These are phyloP conservation scores for Galeruca laticollis DNA, from an alignment of 2,888 invertebrate genomes.

Conservation along the genomic window DNA sequence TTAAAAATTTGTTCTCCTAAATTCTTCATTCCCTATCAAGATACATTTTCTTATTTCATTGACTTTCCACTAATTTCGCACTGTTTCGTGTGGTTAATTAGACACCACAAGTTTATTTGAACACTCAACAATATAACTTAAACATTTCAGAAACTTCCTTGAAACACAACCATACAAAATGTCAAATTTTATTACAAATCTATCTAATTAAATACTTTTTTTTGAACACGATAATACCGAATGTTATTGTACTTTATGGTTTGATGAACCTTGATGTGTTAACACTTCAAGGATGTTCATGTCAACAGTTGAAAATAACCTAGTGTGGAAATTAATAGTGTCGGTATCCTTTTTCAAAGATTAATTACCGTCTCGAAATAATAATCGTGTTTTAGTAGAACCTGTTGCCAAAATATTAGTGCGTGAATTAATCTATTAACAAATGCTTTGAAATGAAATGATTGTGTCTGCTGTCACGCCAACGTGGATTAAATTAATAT, in stretches of 20 bases:
- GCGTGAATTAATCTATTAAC: not conserved
- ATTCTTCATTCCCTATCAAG: too few species aligned
- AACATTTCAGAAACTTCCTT: too few species aligned
- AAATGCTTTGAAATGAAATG: too few species aligned
- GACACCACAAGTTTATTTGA: too few species aligned
- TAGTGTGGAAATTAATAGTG: not conserved
- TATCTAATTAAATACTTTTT: not conserved
- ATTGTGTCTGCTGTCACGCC: not conserved
- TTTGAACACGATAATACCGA: not conserved
- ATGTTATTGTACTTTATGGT: slow-evolving; percentile 19
- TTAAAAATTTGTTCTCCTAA: too few species aligned
- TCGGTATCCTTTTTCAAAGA: not conserved
- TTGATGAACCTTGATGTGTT: slow-evolving; percentile 28
- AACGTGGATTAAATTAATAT: not conserved
- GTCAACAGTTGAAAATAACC: not conserved
- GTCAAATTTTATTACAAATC: not conserved
- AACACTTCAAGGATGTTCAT: slow-evolving; percentile 12
- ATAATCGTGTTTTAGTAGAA: not conserved
- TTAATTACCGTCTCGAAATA: not conserved
- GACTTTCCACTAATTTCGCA: too few species aligned
- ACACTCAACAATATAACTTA: too few species aligned
- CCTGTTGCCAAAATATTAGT: not conserved
- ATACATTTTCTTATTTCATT: too few species aligned
- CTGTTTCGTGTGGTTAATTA: too few species aligned
- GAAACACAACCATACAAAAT: not conserved